A percentile compares a stretch with the other conserved stretches of the same genome.
These are phyloP conservation scores for Aplochiton taeniatus DNA, from an alignment of 2,797 vertebrate species.

Conservation along the genomic window DNA sequence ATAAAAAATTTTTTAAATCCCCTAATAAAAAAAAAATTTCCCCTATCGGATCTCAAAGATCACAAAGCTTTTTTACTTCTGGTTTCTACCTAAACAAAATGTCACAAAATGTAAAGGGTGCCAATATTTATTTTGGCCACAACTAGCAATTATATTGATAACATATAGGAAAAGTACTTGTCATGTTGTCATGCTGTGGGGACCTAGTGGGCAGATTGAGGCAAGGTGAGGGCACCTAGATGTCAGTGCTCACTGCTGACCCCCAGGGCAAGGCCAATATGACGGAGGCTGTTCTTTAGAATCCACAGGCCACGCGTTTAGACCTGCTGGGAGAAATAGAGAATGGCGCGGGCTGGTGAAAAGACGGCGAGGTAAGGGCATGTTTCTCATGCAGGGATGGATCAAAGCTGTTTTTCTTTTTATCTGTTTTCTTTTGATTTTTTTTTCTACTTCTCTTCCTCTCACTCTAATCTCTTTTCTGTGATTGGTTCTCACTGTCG, in stretches of 20 bases:
- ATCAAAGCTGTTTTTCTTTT: slow-evolving; percentile 41
- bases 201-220: slow-evolving; percentile 32
- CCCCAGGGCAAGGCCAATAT: slow-evolving; percentile 84
- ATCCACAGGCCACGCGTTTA: slow-evolving; percentile 87
- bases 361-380: slow-evolving; percentile 88
- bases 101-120: too few species aligned
- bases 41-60: too few species aligned
- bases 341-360: slow-evolving; percentile 81
- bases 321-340: slow-evolving; percentile 85
- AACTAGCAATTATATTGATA: too few species aligned
- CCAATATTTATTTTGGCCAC: too few species aligned
- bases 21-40: too few species aligned
- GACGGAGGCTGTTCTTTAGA: slow-evolving; percentile 96
- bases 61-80: too few species aligned
- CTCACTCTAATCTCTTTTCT: slow-evolving; percentile 15
- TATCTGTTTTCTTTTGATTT: slow-evolving; percentile 14
- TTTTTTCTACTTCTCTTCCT: slow-evolving; percentile 2
- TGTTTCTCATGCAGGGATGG: slow-evolving; percentile 79
- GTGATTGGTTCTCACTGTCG: too few species aligned
- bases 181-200: slow-evolving; percentile 59
- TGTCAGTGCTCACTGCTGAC: slow-evolving; percentile 48
- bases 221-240: slow-evolving; percentile 1
- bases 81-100: too few species aligned
- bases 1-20: too few species aligned
- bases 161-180: too few species aligned